Conservation (phyloP, 1,140 invertebrate genomes). For the Whitmania pigra region DNA sequence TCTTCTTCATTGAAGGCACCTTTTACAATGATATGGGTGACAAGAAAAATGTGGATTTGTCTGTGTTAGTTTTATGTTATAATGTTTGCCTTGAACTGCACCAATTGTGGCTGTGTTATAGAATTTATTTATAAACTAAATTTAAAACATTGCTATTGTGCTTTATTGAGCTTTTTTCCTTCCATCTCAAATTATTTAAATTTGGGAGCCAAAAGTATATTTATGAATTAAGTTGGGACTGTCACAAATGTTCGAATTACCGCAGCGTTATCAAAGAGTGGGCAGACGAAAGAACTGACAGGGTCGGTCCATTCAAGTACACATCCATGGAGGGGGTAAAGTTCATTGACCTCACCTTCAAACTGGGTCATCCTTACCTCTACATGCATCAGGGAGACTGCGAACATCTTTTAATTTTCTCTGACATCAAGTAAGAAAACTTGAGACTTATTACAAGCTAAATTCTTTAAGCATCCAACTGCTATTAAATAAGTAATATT, state of each 20-base stretch:
- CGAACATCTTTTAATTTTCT: constrained; percentile 69
- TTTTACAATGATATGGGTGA: constrained; percentile 63
- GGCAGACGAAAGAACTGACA: constrained; percentile 42
- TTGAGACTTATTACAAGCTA: background rate
- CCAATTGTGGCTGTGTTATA: background rate
- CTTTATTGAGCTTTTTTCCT: no score
- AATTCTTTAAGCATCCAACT: background rate
- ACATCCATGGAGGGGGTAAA: constrained; percentile 50
- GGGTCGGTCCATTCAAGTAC: constrained; percentile 48
- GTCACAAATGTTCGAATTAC: constrained; percentile 19
- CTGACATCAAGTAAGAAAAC: constrained; percentile 50
- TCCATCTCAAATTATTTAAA: no score
- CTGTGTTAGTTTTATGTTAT: background rate
- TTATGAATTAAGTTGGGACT: no score
- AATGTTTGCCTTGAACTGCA: background rate
- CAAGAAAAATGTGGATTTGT: constrained; percentile 50
- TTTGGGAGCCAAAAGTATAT: no score
- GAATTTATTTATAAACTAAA: background rate
- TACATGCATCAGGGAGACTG: constrained; percentile 78
- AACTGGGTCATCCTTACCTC: constrained; percentile 63
- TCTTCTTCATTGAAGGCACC: constrained; percentile 63
- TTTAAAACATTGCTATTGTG: background rate
- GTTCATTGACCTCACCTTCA: constrained; percentile 53
- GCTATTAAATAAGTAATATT: background rate
- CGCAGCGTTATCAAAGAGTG: constrained; percentile 51